Conservation (phyloP, 2,113 vertebrate genomes). For the Loxodonta africana region DNA sequence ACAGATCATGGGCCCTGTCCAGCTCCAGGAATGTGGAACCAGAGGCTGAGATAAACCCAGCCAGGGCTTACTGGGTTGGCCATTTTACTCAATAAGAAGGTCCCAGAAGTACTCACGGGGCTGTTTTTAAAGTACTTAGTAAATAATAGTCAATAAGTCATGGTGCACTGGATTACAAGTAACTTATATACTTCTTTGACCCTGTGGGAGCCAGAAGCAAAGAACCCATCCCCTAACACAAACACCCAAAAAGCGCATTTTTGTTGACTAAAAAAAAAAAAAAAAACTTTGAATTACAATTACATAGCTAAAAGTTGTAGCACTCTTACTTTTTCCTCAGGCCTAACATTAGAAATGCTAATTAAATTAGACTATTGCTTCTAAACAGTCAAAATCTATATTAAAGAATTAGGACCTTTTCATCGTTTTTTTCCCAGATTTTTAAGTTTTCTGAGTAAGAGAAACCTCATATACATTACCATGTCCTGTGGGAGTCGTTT, state of each 20-base stretch:
- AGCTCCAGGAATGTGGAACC: neutral
- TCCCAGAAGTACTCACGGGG: neutral
- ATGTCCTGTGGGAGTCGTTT: slow-evolving; percentile 62
- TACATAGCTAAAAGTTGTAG: neutral
- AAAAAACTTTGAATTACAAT: neutral
- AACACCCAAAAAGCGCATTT: neutral
- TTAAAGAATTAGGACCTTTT: neutral
- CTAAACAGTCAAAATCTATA: neutral
- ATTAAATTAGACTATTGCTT: slow-evolving; percentile 4
- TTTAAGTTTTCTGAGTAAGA: slow-evolving; percentile 47
- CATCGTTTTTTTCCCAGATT: neutral
- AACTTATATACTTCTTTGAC: neutral
- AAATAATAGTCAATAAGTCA: neutral
- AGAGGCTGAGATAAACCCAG: neutral
- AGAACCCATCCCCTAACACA: neutral
- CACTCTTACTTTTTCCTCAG: slow-evolving; percentile 28
- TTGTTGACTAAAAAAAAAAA: neutral
- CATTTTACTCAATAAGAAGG: neutral
- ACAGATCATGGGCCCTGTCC: neutral
- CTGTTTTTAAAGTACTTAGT: neutral
- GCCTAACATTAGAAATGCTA: neutral
- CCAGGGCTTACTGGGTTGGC: neutral
- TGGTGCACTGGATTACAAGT: neutral
- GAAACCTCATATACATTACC: slow-evolving; percentile 82
- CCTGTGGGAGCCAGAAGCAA: neutral